A percentile compares a stretch with the other conserved stretches of the same genome.
These are phyloP conservation scores for Neodiprion pinetum DNA, from an alignment of 1,140 invertebrate genomes.

Conservation along the genomic window DNA sequence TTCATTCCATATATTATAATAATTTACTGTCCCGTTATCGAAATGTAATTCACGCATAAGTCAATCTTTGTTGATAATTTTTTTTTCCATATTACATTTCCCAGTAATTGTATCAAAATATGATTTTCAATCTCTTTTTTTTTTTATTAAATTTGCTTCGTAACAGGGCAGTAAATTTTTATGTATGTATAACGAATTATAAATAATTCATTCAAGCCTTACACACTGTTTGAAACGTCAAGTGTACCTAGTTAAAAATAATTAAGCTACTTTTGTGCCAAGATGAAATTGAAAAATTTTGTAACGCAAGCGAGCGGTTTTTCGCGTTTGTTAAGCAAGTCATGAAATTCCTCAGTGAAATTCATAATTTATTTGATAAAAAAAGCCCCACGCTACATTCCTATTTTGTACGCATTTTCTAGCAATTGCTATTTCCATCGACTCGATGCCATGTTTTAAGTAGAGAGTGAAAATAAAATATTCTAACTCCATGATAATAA, in stretches of 20 bases:
- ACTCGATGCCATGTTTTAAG: conserved; percentile 12
- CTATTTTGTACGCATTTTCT: conserved; percentile 45
- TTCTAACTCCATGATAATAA: too few relatives aligned
- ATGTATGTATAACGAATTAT: neutral
- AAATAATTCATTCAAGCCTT: neutral
- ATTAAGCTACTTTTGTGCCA: conserved; percentile 35
- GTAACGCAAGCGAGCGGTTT: conserved; percentile 25
- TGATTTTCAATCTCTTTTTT: neutral
- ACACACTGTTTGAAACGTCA: conserved; percentile 1
- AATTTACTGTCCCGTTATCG: neutral
- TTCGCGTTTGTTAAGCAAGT: neutral
- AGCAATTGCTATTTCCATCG: conserved; percentile 27
- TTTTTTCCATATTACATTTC: neutral
- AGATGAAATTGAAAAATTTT: conserved; percentile 29
- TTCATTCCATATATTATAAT: neutral
- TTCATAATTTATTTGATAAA: conserved; percentile 2
- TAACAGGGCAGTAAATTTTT: neutral
- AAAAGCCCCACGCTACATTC: conserved; percentile 36
- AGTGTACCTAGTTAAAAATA: conserved; percentile 8
- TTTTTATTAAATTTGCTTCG: neutral
- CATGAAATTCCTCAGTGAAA: neutral
- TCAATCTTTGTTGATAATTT: neutral
- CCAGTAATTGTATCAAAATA: neutral
- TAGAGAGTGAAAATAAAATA: too few relatives aligned
- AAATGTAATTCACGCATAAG: neutral